A percentile compares a stretch with the other conserved stretches of the same genome.
Conservation (phyloP, 2,888 invertebrate species). For the Drosophila neutralis region DNA sequence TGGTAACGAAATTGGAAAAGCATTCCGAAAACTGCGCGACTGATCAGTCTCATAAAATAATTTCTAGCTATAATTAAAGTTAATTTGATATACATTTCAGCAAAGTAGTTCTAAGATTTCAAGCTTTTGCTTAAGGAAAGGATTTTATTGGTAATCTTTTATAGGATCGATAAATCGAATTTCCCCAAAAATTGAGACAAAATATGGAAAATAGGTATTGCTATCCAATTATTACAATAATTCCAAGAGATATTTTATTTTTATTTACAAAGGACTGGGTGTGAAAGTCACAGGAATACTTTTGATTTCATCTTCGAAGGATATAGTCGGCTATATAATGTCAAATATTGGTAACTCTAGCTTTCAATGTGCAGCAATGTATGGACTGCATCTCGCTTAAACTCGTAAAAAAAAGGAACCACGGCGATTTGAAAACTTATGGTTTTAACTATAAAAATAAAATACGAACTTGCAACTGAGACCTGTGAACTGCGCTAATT, state of each 20-base stretch:
- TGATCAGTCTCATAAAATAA: neutral
- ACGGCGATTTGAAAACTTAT: neutral
- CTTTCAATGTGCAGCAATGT: neutral
- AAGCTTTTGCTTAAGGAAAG: neutral
- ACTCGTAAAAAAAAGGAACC: neutral
- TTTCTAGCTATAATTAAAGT: neutral
- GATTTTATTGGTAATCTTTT: neutral
- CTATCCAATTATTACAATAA: neutral
- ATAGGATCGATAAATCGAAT: neutral
- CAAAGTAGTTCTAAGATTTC: neutral
- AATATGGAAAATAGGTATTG: neutral
- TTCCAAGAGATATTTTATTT: neutral
- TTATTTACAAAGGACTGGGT: neutral
- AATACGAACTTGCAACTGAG: slow-evolving; percentile 35
- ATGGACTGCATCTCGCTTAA: neutral
- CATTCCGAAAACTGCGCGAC: neutral
- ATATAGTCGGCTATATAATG: neutral
- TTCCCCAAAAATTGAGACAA: neutral
- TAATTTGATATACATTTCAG: neutral
- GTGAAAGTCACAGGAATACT: neutral
- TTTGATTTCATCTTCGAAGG: neutral
- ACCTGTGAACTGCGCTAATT: slow-evolving; percentile 37
- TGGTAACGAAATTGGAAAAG: neutral
- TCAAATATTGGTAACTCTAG: neutral
- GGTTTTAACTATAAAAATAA: slow-evolving; percentile 20